Conservation (phyloP, 2,888 invertebrate species). For the Orchesella flavescens region DNA sequence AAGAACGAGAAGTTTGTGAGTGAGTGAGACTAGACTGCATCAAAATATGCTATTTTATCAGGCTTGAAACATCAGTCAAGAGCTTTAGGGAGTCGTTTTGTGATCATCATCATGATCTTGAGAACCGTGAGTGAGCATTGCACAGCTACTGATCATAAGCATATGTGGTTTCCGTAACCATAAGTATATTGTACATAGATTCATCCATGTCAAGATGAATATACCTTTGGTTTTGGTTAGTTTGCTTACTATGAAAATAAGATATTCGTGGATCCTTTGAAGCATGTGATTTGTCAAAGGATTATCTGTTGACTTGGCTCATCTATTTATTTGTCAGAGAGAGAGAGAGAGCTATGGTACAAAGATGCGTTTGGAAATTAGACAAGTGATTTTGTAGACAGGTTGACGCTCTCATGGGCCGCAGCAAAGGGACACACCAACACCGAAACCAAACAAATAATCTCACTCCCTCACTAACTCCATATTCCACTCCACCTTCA, state of each 20-base stretch:
- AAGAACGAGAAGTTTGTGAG: conserved; percentile 21
- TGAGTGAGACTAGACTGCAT: too few relatives aligned
- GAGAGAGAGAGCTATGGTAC: background rate
- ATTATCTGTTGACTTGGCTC: conserved; percentile 63
- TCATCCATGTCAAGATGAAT: background rate
- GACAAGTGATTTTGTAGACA: conserved; percentile 49
- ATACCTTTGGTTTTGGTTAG: background rate
- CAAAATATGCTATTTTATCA: conserved; percentile 30
- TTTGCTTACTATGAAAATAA: conserved; percentile 13
- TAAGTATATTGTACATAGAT: background rate
- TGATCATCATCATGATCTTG: conserved; percentile 33
- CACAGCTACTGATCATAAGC: background rate
- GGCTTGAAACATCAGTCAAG: conserved; percentile 47
- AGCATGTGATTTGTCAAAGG: conserved; percentile 64
- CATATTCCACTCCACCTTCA: too few relatives aligned
- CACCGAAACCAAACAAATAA: too few relatives aligned
- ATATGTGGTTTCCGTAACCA: background rate
- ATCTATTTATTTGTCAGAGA: conserved; percentile 59
- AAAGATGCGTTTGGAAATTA: conserved; percentile 19
- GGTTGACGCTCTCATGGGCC: conserved; percentile 43
- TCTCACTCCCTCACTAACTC: too few relatives aligned
- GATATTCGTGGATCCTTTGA: conserved; percentile 39
- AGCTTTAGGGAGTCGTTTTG: conserved; percentile 53
- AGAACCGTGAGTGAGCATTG: background rate
- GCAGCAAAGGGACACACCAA: background rate